A percentile compares a stretch with the other conserved stretches of the same genome.
These are phyloP conservation scores for Seriola dumerili DNA, from an alignment of 2,113 vertebrate species.

Conservation along the genomic window DNA sequence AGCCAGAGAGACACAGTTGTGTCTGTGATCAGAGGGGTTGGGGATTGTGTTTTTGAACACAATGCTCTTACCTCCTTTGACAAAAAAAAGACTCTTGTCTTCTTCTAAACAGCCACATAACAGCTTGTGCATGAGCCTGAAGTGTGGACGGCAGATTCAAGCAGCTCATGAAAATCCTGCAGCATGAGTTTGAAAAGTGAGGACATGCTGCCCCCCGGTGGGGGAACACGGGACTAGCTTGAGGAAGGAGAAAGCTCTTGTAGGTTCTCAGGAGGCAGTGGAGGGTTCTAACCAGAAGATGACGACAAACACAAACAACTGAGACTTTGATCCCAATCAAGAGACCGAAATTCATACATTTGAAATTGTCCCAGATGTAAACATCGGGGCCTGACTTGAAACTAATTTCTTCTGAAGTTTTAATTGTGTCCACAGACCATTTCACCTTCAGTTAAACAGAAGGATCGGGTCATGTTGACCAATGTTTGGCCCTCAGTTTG, in stretches of 20 bases:
- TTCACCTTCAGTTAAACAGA: conserved; percentile 52
- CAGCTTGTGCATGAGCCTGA: neutral
- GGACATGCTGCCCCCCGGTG: conserved; percentile 63
- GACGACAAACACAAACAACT: conserved; percentile 56
- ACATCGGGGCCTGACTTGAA: conserved; percentile 5
- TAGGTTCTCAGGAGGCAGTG: neutral
- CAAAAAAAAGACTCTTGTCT: neutral
- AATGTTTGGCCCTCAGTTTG: neutral
- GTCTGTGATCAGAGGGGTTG: neutral
- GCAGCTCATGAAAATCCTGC: neutral
- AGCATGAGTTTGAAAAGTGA: neutral
- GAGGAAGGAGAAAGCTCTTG: neutral
- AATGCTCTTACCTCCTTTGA: neutral
- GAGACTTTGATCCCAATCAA: neutral
- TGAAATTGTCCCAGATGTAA: conserved; percentile 30
- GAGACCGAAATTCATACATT: conserved; percentile 9
- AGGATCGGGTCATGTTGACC: neutral
- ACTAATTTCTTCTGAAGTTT: conserved; percentile 24
- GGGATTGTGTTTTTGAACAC: neutral
- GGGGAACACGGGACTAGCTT: neutral
- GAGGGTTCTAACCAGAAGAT: conserved; percentile 45
- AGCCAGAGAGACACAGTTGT: neutral
- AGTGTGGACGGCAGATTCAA: neutral
- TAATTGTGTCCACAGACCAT: conserved; percentile 39
- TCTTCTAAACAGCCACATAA: neutral